phyloP scores from a whole-genome alignment of 2,113 vertebrate species.

The Heterocephalus glaber region DNA sequence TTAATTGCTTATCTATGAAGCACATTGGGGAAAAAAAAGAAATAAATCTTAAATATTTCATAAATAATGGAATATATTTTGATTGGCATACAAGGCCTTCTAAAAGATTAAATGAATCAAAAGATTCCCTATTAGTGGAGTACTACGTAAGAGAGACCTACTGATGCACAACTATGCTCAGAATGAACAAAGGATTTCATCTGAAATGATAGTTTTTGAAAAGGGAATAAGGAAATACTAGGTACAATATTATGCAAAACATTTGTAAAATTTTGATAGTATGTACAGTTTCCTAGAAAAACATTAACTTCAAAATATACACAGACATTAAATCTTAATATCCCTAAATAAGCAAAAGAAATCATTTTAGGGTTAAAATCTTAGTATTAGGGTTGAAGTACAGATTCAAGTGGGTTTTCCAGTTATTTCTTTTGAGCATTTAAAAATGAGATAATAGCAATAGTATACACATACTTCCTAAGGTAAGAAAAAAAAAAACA shows the following conservation, averaged over 20 bases:
- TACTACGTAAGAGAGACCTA: neutral
- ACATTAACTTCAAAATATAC: neutral
- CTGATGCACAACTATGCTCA: neutral
- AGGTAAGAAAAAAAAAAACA: neutral
- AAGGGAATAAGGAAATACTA: neutral
- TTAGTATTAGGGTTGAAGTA: neutral
- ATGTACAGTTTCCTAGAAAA: neutral
- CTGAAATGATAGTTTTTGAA: neutral
- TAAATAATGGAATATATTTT: neutral
- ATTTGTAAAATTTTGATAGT: neutral
- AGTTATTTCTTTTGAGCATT: neutral
- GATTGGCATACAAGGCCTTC: neutral
- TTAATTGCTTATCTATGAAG: neutral
- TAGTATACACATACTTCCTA: neutral
- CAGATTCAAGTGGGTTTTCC: neutral
- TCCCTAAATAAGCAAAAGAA: neutral
- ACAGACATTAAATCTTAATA: neutral
- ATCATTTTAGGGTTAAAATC: neutral
- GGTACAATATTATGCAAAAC: neutral
- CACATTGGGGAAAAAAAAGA: neutral
- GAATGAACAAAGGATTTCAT: neutral
- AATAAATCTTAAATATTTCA: neutral
- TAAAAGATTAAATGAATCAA: neutral
- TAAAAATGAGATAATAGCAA: neutral
- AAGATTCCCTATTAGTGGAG: neutral